phyloP scores from a whole-genome alignment of 2,113 vertebrate species.

The Prinia subflava region DNA sequence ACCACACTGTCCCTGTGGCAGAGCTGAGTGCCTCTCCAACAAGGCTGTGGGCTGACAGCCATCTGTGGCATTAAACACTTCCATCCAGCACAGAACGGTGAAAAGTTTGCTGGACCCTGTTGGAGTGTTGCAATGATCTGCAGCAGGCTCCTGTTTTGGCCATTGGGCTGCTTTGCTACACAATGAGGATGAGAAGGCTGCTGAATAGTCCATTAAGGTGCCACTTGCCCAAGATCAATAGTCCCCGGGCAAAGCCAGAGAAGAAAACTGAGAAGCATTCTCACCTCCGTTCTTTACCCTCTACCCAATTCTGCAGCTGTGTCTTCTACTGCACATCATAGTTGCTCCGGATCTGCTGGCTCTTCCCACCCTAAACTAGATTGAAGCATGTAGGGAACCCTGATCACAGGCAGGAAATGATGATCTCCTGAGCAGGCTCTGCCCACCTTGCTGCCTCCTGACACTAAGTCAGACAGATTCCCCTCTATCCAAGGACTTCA shows the following conservation, averaged over 20 bases:
- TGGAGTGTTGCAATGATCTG: background rate
- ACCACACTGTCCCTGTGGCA: background rate
- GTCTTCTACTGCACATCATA: background rate
- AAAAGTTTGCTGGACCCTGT: background rate
- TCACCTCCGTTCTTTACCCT: background rate
- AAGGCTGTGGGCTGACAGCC: background rate
- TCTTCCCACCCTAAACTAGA: background rate
- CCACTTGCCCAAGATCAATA: background rate
- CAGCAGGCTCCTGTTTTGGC: background rate
- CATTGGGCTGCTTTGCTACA: background rate
- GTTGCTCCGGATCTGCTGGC: background rate
- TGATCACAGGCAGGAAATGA: background rate
- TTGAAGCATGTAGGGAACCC: background rate
- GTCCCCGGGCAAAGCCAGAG: background rate
- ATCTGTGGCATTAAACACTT: background rate
- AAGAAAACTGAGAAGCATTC: background rate
- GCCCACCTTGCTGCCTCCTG: background rate
- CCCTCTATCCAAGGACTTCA: background rate
- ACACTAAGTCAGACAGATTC: background rate
- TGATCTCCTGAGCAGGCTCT: background rate
- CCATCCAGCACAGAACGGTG: background rate
- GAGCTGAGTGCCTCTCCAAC: background rate
- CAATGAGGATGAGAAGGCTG: background rate
- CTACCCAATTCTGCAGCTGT: background rate
- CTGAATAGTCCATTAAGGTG: background rate